These are phyloP conservation scores for Myotis daubentonii DNA, from an alignment of 2,797 vertebrate genomes.

Conservation along the genomic window DNA sequence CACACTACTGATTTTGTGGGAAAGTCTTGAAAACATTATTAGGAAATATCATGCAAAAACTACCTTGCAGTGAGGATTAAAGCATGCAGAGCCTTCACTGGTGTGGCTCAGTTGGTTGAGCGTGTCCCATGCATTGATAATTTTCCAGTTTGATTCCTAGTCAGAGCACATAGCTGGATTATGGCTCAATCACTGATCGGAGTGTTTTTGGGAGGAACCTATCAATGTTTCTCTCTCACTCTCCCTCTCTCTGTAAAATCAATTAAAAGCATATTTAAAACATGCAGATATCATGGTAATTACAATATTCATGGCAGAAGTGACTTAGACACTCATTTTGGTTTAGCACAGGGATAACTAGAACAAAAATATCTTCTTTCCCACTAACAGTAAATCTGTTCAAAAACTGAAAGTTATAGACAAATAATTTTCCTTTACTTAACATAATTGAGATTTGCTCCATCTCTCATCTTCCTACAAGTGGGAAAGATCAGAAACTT, in stretches of 20 bases:
- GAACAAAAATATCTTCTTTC: not conserved
- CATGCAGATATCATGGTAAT: not conserved
- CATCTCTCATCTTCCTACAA: not conserved
- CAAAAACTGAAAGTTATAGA: not conserved
- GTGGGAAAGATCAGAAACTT: not conserved
- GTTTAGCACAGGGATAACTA: not conserved
- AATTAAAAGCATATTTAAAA: not conserved
- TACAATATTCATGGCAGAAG: not conserved
- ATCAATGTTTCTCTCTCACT: too few species aligned
- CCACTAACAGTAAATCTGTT: not conserved
- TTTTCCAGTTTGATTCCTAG: too few species aligned
- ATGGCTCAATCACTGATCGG: too few species aligned
- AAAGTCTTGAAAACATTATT: not conserved
- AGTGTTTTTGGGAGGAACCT: too few species aligned
- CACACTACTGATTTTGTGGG: not conserved
- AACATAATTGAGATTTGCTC: not conserved
- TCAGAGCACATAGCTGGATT: too few species aligned
- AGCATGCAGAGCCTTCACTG: not conserved
- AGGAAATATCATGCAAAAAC: not conserved
- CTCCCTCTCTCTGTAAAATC: too few species aligned
- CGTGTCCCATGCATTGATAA: too few species aligned
- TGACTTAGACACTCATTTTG: not conserved
- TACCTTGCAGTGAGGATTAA: not conserved
- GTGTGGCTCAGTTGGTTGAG: too few species aligned
- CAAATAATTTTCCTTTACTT: not conserved